Base-by-base conservation (phyloP, 1,140 invertebrate genomes). In the Anastrepha obliqua region DNA sequence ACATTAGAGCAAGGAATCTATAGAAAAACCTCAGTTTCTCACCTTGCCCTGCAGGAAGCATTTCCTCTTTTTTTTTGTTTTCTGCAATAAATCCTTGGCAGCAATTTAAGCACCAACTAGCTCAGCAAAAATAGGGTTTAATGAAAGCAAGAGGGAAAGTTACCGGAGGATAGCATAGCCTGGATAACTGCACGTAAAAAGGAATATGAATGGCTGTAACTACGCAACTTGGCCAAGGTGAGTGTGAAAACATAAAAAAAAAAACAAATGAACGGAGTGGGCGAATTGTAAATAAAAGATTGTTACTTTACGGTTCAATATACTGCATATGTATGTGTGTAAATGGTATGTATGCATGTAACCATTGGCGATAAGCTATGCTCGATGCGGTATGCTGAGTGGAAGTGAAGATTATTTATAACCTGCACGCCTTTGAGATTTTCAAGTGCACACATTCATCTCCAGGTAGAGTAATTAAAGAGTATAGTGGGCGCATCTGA, bases 351-450 rank as follows among this genome's bases (percentile, higher is more conserved):
- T 55, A 8, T 13, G 3, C 0, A 78, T 15, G 13, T 20, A 8
- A 8, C 17, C 42, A 62, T 13, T 17, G 60, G 29, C 15, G 60
- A n/a, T 62, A 2, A n/a, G n/a, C 8, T 55, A 55, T 55, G 8
- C n/a, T 62, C 8, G 15, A 62, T 17, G 15, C 13, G 9, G 60
- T 5, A 17, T 62, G 17, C n/a, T 81, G 60, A 62, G n/a, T 62
- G 74, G 3, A 81, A 29, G 8, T 81, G 47, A 81, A 81, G n/a
- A 81, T 58, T 81, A 81, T 81, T 81, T 81, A 81, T 81, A 81
- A 81, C 42, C n/a, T 62, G 47, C 7, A 55, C 44, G 47, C 47
- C 47, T 81, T 51, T 55, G 74, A 13, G 74, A 47, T 55, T 81
- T 81, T 55, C 74, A 81, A 81, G 47, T 81, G 74, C 74, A 81